phyloP scores from a whole-genome alignment of 2,797 vertebrate species.

The Lates japonicus region DNA sequence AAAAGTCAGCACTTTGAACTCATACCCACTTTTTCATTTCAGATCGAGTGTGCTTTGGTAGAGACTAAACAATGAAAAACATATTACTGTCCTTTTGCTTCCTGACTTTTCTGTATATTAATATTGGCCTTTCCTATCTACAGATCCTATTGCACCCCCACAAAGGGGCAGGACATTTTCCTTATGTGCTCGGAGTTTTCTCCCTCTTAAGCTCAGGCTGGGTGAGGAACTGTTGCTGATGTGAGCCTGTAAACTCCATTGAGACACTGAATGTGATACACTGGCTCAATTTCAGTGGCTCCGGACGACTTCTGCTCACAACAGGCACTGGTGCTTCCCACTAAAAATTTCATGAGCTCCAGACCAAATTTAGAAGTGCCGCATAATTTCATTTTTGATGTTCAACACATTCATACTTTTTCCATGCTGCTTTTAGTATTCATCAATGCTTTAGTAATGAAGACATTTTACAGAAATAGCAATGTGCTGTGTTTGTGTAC shows the following conservation, averaged over 20 bases:
- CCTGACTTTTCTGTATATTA: constrained; percentile 27
- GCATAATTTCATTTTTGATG: constrained; percentile 15
- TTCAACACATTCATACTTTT: background rate
- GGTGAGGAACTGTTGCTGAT: constrained; percentile 1
- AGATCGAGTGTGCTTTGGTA: constrained; percentile 16
- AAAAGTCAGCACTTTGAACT: constrained; percentile 27
- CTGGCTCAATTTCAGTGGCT: constrained; percentile 21
- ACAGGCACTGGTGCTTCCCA: background rate
- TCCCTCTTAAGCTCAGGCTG: background rate
- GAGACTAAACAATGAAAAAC: constrained; percentile 27
- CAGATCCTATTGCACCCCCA: constrained; percentile 1
- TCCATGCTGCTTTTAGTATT: background rate
- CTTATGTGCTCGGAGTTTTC: too few species aligned
- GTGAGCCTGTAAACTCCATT: constrained; percentile 20
- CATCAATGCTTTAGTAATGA: constrained; percentile 10
- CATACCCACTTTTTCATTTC: constrained; percentile 33
- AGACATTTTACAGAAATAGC: background rate
- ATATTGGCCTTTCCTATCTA: constrained; percentile 5
- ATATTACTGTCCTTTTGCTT: constrained; percentile 17
- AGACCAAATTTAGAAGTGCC: constrained; percentile 9
- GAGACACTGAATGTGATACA: constrained; percentile 21
- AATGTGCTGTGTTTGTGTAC: constrained; percentile 3
- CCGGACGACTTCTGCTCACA: constrained; percentile 3
- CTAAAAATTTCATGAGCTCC: constrained; percentile 24
- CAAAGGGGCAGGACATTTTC: background rate